A percentile compares a stretch with the other conserved stretches of the same genome.
These are phyloP conservation scores for Lethrus apterus DNA, from an alignment of 1,140 invertebrate species.

Conservation along the genomic window DNA sequence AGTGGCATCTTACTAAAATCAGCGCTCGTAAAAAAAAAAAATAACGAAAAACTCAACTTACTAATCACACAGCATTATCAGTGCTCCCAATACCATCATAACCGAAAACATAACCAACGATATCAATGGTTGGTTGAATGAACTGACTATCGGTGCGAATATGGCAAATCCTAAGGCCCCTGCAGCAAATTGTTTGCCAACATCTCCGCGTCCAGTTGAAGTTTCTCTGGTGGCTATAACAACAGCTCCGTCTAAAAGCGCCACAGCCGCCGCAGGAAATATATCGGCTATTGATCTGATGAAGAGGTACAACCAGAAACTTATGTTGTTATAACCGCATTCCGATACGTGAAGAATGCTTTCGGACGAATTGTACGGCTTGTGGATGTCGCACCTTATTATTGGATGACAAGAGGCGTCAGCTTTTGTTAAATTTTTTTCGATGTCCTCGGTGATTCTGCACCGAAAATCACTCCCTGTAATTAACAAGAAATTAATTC, in stretches of 20 bases:
- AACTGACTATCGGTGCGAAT: conserved; percentile 60
- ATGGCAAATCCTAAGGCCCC: conserved; percentile 65
- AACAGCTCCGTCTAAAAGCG: conserved; percentile 65
- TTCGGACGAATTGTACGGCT: conserved; percentile 56
- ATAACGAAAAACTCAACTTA: too few species aligned
- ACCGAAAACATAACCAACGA: conserved; percentile 53
- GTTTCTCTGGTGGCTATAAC: conserved; percentile 73
- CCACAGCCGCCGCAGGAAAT: conserved; percentile 63
- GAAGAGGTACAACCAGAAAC: conserved; percentile 64
- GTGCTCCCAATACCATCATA: conserved; percentile 55
- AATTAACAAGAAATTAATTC: conserved; percentile 15
- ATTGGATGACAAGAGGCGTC: conserved; percentile 47
- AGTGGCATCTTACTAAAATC: conserved; percentile 65
- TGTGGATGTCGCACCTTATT: conserved; percentile 58
- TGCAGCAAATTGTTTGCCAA: conserved; percentile 70
- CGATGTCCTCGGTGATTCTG: conserved; percentile 44
- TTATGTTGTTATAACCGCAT: conserved; percentile 58
- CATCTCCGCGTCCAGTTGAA: conserved; percentile 67
- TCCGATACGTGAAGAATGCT: conserved; percentile 57
- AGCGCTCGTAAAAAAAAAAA: too few species aligned
- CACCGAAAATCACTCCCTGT: conserved; percentile 50
- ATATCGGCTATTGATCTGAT: conserved; percentile 66
- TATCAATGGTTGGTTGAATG: conserved; percentile 28
- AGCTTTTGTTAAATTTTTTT: conserved; percentile 35
- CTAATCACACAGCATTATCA: conserved; percentile 56